Conservation (phyloP, 2,888 invertebrate genomes). For the Eretmocerus hayati region DNA sequence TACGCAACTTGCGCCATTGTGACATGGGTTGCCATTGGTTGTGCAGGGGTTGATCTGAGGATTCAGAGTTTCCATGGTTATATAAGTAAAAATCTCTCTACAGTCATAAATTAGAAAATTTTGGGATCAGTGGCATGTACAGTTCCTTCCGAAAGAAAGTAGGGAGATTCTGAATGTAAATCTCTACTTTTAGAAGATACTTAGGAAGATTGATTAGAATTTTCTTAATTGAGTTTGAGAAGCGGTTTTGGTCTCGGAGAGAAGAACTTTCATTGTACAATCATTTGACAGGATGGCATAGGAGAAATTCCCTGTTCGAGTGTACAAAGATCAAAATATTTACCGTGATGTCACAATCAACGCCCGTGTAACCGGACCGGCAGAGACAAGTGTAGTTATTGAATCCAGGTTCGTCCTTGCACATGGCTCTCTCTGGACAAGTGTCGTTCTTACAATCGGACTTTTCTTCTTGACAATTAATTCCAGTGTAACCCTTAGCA, state of each 20-base stretch:
- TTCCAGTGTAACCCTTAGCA: constrained; percentile 78
- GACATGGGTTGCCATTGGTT: constrained; percentile 83
- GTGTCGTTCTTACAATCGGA: constrained; percentile 84
- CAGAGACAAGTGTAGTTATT: constrained; percentile 90
- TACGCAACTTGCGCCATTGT: constrained; percentile 82
- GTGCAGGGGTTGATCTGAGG: constrained; percentile 79
- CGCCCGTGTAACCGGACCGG: constrained; percentile 88
- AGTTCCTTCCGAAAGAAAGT: no score
- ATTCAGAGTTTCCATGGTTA: not conserved
- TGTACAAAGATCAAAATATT: constrained; percentile 23
- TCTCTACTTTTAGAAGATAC: no score
- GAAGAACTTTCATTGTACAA: not conserved
- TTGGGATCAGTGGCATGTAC: no score
- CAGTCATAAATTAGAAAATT: not conserved
- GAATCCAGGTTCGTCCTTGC: constrained; percentile 86
- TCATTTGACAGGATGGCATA: not conserved
- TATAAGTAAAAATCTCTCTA: not conserved
- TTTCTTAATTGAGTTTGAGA: not conserved
- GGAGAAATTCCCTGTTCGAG: no score
- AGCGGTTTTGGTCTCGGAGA: no score
- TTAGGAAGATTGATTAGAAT: no score
- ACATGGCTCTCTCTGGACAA: constrained; percentile 94
- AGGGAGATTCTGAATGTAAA: no score
- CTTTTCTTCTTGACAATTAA: constrained; percentile 90
- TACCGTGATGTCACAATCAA: constrained; percentile 83